Percentiles rank a stretch among this genome's conserved stretches.
phyloP scores from a whole-genome alignment of 2,888 invertebrate genomes.

The Trissonchulus latispiculum region DNA sequence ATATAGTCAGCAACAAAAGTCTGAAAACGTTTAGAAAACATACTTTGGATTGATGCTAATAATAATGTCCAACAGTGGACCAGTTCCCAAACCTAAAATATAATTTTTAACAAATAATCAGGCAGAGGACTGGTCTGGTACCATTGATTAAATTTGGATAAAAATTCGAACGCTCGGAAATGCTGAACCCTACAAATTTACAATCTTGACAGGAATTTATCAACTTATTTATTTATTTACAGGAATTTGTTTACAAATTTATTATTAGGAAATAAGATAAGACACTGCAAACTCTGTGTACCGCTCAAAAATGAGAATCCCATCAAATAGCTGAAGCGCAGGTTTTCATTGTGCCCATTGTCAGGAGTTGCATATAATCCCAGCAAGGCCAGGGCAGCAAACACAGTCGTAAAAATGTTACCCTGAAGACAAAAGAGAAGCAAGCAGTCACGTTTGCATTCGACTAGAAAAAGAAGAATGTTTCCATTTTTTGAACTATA shows the following conservation, averaged over 20 bases:
- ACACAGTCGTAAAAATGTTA: constrained; percentile 65
- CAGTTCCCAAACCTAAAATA: constrained; percentile 67
- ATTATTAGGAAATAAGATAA: too few relatives aligned
- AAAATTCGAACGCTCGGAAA: too few relatives aligned
- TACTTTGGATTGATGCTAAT: constrained; percentile 69
- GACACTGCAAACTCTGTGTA: constrained; percentile 31
- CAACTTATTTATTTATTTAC: too few relatives aligned
- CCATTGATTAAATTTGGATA: too few relatives aligned
- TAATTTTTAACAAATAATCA: constrained; percentile 18
- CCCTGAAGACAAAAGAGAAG: constrained; percentile 46
- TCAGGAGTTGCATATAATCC: constrained; percentile 65
- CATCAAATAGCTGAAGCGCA: constrained; percentile 68
- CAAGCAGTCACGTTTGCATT: neutral
- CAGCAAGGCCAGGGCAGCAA: constrained; percentile 63
- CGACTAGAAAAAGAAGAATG: neutral
- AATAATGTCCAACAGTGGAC: constrained; percentile 70
- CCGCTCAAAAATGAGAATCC: constrained; percentile 77
- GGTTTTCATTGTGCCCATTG: constrained; percentile 54
- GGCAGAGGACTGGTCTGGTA: neutral
- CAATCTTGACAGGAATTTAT: too few relatives aligned
- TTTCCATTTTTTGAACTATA: neutral
- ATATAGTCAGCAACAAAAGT: too few relatives aligned
- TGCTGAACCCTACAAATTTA: too few relatives aligned
- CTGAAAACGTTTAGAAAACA: too few relatives aligned
- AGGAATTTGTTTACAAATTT: too few relatives aligned